phyloP scores from a whole-genome alignment of 2,113 vertebrate genomes.

The Azemiops feae region DNA sequence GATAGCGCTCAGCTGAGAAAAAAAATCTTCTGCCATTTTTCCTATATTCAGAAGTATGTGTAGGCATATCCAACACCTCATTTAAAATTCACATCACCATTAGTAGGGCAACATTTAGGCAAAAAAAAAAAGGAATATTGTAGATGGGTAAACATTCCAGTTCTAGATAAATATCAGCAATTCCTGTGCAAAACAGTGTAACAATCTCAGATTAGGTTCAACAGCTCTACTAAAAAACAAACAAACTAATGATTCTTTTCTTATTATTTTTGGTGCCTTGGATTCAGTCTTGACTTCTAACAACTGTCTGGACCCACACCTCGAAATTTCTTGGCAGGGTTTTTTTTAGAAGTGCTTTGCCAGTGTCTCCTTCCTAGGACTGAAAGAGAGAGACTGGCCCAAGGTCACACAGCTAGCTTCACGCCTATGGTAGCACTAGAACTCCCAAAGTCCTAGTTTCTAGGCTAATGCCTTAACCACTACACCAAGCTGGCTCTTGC shows the following conservation, averaged over 20 bases:
- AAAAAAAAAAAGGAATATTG: background rate
- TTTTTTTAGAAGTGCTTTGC: too few relatives aligned
- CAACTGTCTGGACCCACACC: too few relatives aligned
- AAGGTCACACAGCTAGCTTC: background rate
- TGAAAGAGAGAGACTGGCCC: background rate
- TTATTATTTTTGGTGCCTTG: too few relatives aligned
- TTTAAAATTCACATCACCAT: background rate
- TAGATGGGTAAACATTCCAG: background rate
- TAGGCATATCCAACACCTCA: background rate
- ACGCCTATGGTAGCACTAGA: background rate
- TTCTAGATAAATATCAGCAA: background rate
- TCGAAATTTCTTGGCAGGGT: too few relatives aligned
- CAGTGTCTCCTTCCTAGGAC: too few relatives aligned
- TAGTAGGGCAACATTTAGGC: background rate
- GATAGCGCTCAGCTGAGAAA: background rate
- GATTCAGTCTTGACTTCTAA: too few relatives aligned
- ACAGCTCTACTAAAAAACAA: background rate
- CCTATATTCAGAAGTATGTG: background rate
- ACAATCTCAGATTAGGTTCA: background rate
- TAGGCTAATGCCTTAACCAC: background rate
- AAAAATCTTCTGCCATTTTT: background rate
- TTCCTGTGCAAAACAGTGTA: background rate
- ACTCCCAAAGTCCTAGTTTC: background rate
- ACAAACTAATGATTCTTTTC: too few relatives aligned
- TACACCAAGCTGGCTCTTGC: background rate